These are phyloP conservation scores for Malaclemys terrapin DNA, from an alignment of 2,113 vertebrate genomes.

Conservation along the genomic window DNA sequence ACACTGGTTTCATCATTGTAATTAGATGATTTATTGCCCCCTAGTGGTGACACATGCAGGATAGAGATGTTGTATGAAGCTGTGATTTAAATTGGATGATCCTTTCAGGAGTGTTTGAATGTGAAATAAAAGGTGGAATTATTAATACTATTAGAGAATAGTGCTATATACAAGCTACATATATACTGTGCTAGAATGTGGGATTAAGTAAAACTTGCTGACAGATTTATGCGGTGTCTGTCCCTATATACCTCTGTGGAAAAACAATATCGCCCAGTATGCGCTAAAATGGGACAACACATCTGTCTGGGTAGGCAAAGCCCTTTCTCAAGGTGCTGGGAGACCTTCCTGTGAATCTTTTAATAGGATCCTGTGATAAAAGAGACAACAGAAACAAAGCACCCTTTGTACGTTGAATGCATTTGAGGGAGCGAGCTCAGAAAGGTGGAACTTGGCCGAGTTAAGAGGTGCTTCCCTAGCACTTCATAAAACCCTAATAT, in stretches of 20 bases:
- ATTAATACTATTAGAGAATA: constrained; percentile 56
- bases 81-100: constrained; percentile 80
- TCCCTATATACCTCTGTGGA: rapidly evolving
- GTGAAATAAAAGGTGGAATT: constrained; percentile 70
- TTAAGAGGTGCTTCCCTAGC: neutral
- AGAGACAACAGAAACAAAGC: neutral
- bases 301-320: neutral
- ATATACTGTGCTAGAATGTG: neutral
- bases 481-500: rapidly evolving
- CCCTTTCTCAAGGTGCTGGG: neutral
- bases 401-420: neutral
- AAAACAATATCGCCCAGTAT: neutral
- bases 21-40: constrained; percentile 81
- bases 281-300: neutral
- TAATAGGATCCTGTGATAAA: neutral
- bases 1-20: constrained; percentile 57
- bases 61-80: constrained; percentile 34
- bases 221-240: rapidly evolving
- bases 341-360: neutral
- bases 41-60: constrained; percentile 75
- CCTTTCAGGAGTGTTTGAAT: constrained; percentile 48
- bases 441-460: neutral
- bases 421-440: neutral
- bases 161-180: rapidly evolving
- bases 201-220: constrained; percentile 60